phyloP scores from a whole-genome alignment of 2,113 vertebrate species.

The Scortum barcoo region DNA sequence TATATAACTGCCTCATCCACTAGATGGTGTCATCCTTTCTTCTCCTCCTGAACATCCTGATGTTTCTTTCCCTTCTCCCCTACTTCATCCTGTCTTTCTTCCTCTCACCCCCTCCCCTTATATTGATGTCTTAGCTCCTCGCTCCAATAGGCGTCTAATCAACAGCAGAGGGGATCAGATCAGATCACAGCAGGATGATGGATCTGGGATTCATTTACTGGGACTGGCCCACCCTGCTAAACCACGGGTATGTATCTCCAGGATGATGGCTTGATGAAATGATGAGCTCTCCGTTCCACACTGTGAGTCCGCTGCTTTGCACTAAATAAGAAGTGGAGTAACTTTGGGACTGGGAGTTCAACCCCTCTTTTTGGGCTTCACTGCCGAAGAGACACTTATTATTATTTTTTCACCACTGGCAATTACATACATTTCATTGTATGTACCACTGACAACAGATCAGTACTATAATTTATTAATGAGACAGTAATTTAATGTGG shows the following conservation, averaged over 20 bases:
- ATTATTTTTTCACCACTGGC: not conserved
- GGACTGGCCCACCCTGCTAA: conserved; percentile 75
- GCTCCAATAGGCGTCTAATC: conserved; percentile 84
- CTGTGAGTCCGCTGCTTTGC: conserved; percentile 22
- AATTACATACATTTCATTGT: no score
- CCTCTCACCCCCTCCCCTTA: conserved; percentile 52
- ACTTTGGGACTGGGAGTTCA: conserved; percentile 19
- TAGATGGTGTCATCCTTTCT: conserved; percentile 42
- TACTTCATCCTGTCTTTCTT: conserved; percentile 2
- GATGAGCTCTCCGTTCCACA: conserved; percentile 70
- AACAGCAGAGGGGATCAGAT: conserved; percentile 81
- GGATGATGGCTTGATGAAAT: conserved; percentile 76
- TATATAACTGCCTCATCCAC: conserved; percentile 43
- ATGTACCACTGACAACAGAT: not conserved
- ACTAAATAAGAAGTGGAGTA: conserved; percentile 18
- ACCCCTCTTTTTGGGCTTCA: not conserved
- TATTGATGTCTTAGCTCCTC: conserved; percentile 80
- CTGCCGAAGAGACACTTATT: not conserved
- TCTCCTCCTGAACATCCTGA: conserved; percentile 29
- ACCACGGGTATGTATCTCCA: conserved; percentile 64
- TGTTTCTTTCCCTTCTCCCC: not conserved
- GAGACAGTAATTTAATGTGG: conserved; percentile 1
- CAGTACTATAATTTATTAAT: not conserved
- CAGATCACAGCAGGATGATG: conserved; percentile 82
- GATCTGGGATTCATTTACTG: conserved; percentile 85